Conservation (phyloP, 2,113 vertebrate species). For the Pseudorhombus dupliciocellatus region DNA sequence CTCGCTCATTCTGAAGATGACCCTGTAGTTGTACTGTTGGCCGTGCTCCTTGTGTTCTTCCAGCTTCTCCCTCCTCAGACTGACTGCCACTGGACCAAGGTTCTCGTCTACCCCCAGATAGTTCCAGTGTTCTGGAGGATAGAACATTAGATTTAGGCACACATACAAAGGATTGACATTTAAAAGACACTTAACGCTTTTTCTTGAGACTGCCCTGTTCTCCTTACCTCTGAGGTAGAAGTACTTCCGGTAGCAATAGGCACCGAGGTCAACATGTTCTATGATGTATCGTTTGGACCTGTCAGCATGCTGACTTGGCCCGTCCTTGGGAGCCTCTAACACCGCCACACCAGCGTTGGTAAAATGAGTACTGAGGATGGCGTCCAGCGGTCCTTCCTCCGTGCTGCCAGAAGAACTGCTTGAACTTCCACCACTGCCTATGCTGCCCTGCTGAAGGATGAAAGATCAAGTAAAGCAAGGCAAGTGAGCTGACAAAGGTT, state of each 20-base stretch:
- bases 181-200: not conserved
- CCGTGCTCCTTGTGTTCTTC: slow-evolving; percentile 97
- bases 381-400: slow-evolving; percentile 90
- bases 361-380: slow-evolving; percentile 90
- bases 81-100: slow-evolving; percentile 95
- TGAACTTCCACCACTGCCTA: slow-evolving; percentile 79
- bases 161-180: not conserved
- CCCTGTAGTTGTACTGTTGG: slow-evolving; percentile 94
- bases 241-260: slow-evolving; percentile 96
- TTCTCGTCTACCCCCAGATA: slow-evolving; percentile 98
- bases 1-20: slow-evolving; percentile 98
- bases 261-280: slow-evolving; percentile 95
- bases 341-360: slow-evolving; percentile 97
- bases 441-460: slow-evolving; percentile 84
- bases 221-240: slow-evolving; percentile 96
- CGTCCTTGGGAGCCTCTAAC: slow-evolving; percentile 93
- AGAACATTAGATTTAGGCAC: slow-evolving; percentile 3
- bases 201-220: not conserved
- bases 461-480: slow-evolving; percentile 24
- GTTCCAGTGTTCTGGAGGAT: slow-evolving; percentile 94
- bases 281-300: slow-evolving; percentile 93
- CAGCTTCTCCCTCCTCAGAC: slow-evolving; percentile 94
- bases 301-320: slow-evolving; percentile 88
- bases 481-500: not conserved
- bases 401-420: slow-evolving; percentile 82